Base-by-base conservation (phyloP, 1,140 invertebrate species). In the Pseudomyrmex dendroicus region DNA sequence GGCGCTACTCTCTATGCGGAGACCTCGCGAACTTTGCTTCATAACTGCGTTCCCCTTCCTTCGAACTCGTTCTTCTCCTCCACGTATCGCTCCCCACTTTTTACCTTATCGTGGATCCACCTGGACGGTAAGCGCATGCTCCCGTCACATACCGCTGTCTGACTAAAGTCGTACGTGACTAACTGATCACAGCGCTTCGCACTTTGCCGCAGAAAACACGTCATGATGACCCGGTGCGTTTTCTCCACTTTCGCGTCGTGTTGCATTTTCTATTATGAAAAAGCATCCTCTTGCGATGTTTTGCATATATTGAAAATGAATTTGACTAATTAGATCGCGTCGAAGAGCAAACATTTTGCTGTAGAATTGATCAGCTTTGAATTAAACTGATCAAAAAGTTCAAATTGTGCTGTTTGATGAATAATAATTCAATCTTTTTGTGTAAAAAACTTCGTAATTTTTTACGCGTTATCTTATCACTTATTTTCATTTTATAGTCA, bases 11-110 rank as follows among this genome's bases (percentile, higher is more conserved):
- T 72, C 72, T 66, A 20, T 54, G 85, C 90, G 91, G 90, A 91
- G 90, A 91, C 90, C 90, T 92, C 91, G 91, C 89, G 91, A 92
- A 92, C 90, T 84, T 88, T 61, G 44, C 52, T 54, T 72, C 61
- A 57, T 50, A 80, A 80, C 66, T 72, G 59, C 76, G 1, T 80
- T 57, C 74, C 77, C 85, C 64, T 83, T 50, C 87, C 64, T 50
- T 64, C 20, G 52, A 17, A 76, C 67, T 61, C 44, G 22, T 46
- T 56, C 50, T 20, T 61, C 86, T 74, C 56, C n/a, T 59, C 22
- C 17, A n/a, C 4, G n/a, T 9, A 46, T 44, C 1, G 5, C 57
- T 62, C 84, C 46, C 82, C 70, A 57, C 17, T 63, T 50, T 86
- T 73, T 46, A 44, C 44, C 13, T 54, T 15, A 54, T 5, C 77